Percentiles rank a stretch among this genome's conserved stretches.
Evolutionary conservation across 2,113 vertebrate genomes (phyloP).

Genomic region (Cnemophilus loriae): DNA sequence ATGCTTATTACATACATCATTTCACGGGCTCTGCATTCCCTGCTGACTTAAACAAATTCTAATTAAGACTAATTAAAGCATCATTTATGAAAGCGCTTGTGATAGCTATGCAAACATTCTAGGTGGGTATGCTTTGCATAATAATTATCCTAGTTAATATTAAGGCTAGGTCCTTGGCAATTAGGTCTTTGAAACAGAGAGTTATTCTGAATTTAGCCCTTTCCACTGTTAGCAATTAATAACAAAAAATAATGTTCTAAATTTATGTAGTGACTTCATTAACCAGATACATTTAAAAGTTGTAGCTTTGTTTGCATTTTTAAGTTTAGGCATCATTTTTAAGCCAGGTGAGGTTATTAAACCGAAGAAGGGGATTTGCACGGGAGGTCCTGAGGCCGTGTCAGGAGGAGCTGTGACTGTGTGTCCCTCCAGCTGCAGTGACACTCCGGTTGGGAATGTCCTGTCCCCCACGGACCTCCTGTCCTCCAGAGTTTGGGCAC

Average conservation of each 20-base stretch:
- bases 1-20: constrained; percentile 99
- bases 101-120: constrained; percentile 99
- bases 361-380: neutral
- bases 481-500: neutral
- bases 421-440: neutral
- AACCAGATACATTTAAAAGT: constrained; percentile 77
- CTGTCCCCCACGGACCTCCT: rapidly evolving
- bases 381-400: neutral
- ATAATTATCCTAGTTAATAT: constrained; percentile 99
- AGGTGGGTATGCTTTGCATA: constrained; percentile 99
- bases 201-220: constrained; percentile 88
- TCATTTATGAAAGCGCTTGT: constrained; percentile 99
- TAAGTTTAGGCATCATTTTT: constrained; percentile 17
- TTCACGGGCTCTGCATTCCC: constrained; percentile 99
- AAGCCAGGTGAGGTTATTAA: constrained; percentile 35
- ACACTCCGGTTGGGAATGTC: neutral
- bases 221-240: constrained; percentile 90
- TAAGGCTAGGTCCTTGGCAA: constrained; percentile 99
- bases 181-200: constrained; percentile 93
- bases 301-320: constrained; percentile 64
- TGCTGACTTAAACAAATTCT: constrained; percentile 99
- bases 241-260: constrained; percentile 76
- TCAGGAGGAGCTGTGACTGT: neutral
- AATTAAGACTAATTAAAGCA: constrained; percentile 99
- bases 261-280: constrained; percentile 81